These are phyloP conservation scores for Stegodyphus dumicola DNA, from an alignment of 1,140 invertebrate genomes.

Conservation along the genomic window DNA sequence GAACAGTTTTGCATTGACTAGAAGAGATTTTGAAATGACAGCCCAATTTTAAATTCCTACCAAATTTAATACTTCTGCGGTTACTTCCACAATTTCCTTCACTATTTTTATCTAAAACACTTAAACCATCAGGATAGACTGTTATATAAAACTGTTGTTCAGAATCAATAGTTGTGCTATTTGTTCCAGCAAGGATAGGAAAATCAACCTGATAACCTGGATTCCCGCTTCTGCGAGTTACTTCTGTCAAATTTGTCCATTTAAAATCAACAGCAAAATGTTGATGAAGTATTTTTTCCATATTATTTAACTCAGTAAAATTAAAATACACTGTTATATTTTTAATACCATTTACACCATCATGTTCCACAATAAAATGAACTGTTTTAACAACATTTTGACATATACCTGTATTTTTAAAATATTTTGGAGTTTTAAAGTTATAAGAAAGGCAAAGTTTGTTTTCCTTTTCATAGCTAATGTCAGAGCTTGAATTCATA, in stretches of 20 bases:
- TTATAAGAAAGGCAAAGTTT: background rate
- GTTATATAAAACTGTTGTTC: background rate
- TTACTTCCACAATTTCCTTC: background rate
- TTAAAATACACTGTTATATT: background rate
- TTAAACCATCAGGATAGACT: background rate
- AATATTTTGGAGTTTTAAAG: no score
- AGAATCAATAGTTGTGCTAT: background rate
- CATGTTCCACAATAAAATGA: conserved; percentile 21
- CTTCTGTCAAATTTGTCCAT: conserved; percentile 22
- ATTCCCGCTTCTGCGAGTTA: conserved; percentile 73
- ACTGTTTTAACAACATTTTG: conserved; percentile 18
- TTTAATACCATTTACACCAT: conserved; percentile 27
- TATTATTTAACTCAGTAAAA: background rate
- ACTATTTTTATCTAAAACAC: conserved; percentile 4
- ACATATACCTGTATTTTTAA: conserved; percentile 9
- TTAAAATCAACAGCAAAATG: conserved; percentile 22
- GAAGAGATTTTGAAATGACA: conserved; percentile 14
- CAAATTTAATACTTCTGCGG: conserved; percentile 26
- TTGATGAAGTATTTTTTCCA: background rate
- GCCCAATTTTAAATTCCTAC: conserved; percentile 25
- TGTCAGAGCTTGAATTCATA: background rate
- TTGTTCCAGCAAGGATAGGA: conserved; percentile 73
- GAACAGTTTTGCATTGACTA: background rate
- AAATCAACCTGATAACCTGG: conserved; percentile 76
- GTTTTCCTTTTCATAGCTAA: background rate